Base-by-base conservation (phyloP, 2,797 vertebrate genomes). In the Aselliscus stoliczkanus region DNA sequence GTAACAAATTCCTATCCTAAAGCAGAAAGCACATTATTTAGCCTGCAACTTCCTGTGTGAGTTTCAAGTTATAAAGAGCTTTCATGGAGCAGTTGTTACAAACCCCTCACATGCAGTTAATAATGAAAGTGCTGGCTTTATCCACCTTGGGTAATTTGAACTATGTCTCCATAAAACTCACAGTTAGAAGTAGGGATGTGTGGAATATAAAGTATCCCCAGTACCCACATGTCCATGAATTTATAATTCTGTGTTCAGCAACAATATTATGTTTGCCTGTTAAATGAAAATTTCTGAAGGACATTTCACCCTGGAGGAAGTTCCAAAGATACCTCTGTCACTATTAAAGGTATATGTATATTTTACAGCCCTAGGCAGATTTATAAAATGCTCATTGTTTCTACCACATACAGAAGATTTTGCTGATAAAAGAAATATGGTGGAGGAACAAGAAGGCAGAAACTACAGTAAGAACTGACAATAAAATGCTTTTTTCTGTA, bases 171-270 rank as follows among this genome's bases (percentile, higher is more conserved):
- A 90, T 98, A 98, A 98, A 98, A 98, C 76, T 87, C 96, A 72
- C 3, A 10, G 73, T 84, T 82, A 96, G 95, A 97, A 97, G 93
- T 96, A 96, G 82, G 84, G 77, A 88, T 94, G 29, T 97, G 96
- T 96, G 96, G 34, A 44, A 97, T 98, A 88, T 97, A 97, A 98
- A 97, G 95, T 96, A 95, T 98, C 96, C 95, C 95, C 97, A 97
- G 95, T 91, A 97, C 90, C 47, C 97, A 97, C 97, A 97, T 75
- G 65, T 94, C 93, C 96, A 27, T 94, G 96, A 97, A 97, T 97
- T 95, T 94, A 90, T 98, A 98, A 98, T 97, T 97, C 89, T 37
- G 44, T 52, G 25, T 97, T 98, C 98, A 97, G 98, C 96, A 95
- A 97, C 82, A 90, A 97, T 97, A 97, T 97, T 93, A 95, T 93